phyloP scores from a whole-genome alignment of 2,888 invertebrate genomes.

The Tenthredo livida region DNA sequence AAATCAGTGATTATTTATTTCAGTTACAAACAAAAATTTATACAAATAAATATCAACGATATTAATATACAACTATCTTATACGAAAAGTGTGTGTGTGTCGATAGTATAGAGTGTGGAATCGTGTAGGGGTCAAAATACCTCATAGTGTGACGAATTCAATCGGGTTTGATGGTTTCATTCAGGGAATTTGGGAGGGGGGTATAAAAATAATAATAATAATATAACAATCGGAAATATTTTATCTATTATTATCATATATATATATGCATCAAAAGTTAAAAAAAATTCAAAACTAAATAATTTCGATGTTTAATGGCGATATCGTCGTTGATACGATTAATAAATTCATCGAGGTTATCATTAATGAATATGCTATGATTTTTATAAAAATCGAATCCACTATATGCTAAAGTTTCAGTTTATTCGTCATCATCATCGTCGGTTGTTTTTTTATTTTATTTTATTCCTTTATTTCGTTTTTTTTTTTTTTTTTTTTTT shows the following conservation, averaged over 20 bases:
- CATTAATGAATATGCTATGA: no score
- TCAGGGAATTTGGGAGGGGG: not conserved
- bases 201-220: not conserved
- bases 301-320: constrained; percentile 45
- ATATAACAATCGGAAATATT: not conserved
- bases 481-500: no score
- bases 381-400: no score
- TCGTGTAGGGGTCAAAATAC: constrained; percentile 3
- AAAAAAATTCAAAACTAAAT: no score
- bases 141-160: not conserved
- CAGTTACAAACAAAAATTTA: not conserved
- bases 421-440: no score
- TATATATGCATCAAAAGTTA: no score
- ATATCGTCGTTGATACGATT: constrained; percentile 17
- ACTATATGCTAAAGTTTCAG: not conserved
- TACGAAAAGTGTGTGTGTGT: not conserved
- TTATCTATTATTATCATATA: not conserved
- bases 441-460: no score
- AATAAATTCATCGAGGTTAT: not conserved
- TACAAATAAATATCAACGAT: not conserved
- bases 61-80: not conserved
- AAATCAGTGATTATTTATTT: not conserved
- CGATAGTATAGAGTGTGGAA: not conserved
- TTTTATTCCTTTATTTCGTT: no score
- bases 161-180: constrained; percentile 3